Base-by-base conservation (phyloP, 2,888 invertebrate species). In the Abrostola tripartita region DNA sequence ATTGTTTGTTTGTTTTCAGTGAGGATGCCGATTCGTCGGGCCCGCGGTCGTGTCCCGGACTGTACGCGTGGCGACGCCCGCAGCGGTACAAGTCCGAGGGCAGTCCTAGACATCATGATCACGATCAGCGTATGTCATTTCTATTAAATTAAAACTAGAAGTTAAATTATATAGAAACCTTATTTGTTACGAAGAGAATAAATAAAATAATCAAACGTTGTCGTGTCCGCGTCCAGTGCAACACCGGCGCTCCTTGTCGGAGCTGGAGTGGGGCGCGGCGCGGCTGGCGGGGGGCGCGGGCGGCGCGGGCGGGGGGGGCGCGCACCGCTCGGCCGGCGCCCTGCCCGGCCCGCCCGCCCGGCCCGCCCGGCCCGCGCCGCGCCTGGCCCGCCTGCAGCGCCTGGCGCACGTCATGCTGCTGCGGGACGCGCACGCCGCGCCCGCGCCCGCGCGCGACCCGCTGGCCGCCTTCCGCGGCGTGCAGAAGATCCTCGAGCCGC, bases 361-460 rank as follows among this genome's bases (percentile, higher is more conserved):
- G 86, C 91, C 58, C 93, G 95, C 69, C 59, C 89, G 44, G 44
- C 14, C 14, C 14, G 8, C 90, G 42, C 87, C 90, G 35, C 86
- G 90, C 52, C 91, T 92, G 62, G 91, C 90, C 63, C 94, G 95
- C 70, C 95, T 96, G 61, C 95, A 96, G 63, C 96, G 96, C 78
- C 96, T 98, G 8, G 98, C 97, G 56, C 97, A 98, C 91, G 97
- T 97, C 68, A 98, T 98, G 97, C 97, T 98, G 88, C 95, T 97
- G 76, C 96, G 97, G 78, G 98, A 98, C 93, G 96, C 97, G 60
- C 97, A 97, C 90, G 97, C 98, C 87, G 96, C 96, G 83, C 97
- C 90, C 62, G 85, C 84, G 62, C 87, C 90, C 57, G 95, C 95
- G 71, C 95, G 95, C 52, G 97, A 97, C 96, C 97, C 97, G 8